Conservation (phyloP, 2,113 vertebrate genomes). For the Tiliqua scincoides region DNA sequence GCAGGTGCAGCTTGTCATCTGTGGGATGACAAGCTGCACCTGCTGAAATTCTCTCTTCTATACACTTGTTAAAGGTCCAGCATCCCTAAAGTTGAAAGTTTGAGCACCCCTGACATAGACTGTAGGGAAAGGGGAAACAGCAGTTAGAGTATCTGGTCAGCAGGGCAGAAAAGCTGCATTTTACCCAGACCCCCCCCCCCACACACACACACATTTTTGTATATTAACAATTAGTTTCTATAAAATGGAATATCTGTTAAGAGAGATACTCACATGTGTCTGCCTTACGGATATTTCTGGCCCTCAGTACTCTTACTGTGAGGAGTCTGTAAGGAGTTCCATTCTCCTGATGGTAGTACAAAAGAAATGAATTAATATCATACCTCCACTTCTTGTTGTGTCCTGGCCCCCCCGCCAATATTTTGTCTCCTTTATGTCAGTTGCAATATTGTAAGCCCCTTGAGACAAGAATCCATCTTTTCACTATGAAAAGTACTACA, state of each 20-base stretch:
- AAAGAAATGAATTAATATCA: neutral
- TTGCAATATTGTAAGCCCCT: too few relatives aligned
- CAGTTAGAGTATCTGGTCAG: neutral
- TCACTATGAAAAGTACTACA: too few relatives aligned
- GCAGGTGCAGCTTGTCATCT: too few relatives aligned
- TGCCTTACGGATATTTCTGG: slow-evolving; percentile 68
- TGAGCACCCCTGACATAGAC: too few relatives aligned
- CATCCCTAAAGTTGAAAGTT: too few relatives aligned
- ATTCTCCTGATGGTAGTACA: slow-evolving; percentile 55
- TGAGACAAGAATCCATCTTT: too few relatives aligned
- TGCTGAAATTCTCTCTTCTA: too few relatives aligned
- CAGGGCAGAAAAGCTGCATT: neutral
- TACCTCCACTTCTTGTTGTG: neutral
- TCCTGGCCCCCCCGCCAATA: too few relatives aligned
- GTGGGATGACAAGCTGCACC: too few relatives aligned
- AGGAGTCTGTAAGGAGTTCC: slow-evolving; percentile 70
- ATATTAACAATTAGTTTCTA: neutral
- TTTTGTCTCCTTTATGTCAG: too few relatives aligned
- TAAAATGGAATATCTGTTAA: neutral
- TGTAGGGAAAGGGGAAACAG: neutral
- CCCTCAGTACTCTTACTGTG: slow-evolving; percentile 65
- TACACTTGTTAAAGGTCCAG: too few relatives aligned
- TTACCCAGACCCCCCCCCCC: too few relatives aligned
- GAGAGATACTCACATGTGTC: slow-evolving; percentile 65
- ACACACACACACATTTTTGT: neutral